Evolutionary conservation across 1,140 invertebrate species (phyloP).

Genomic region (Caerostris darwini): DNA sequence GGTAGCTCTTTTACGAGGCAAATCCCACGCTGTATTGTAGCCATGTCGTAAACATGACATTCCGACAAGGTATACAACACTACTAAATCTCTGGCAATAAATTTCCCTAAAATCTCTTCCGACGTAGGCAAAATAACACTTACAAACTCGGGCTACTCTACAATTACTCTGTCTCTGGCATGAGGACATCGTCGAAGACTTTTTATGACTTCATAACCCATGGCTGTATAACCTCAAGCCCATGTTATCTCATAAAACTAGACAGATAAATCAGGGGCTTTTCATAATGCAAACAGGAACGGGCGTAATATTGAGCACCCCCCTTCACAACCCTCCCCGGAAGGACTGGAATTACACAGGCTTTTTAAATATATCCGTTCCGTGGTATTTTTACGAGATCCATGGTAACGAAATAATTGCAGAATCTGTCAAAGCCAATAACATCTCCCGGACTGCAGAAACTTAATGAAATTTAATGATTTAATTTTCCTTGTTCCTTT

Average conservation of each 20-base stretch:
- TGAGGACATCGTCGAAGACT: background rate
- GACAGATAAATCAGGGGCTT: constrained; percentile 38
- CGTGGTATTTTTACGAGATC: background rate
- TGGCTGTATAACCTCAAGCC: background rate
- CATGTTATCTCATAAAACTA: background rate
- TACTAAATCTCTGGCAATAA: background rate
- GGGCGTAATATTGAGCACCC: background rate
- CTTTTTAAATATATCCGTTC: background rate
- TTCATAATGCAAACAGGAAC: background rate
- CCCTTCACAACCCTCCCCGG: background rate
- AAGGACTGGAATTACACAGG: background rate
- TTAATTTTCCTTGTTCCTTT: constrained; percentile 20
- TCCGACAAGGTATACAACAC: background rate
- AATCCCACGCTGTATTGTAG: background rate
- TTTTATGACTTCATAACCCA: constrained; percentile 12
- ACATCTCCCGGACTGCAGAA: background rate
- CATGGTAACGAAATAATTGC: background rate
- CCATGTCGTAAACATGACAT: background rate
- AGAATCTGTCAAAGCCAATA: constrained; percentile 8
- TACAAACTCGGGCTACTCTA: background rate
- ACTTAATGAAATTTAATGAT: constrained; percentile 28
- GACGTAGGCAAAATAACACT: constrained; percentile 5
- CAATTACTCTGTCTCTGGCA: background rate
- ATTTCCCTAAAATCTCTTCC: constrained; percentile 27
- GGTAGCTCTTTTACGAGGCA: background rate